Conservation (phyloP, 2,113 vertebrate genomes). For the Trematocara zebra region DNA sequence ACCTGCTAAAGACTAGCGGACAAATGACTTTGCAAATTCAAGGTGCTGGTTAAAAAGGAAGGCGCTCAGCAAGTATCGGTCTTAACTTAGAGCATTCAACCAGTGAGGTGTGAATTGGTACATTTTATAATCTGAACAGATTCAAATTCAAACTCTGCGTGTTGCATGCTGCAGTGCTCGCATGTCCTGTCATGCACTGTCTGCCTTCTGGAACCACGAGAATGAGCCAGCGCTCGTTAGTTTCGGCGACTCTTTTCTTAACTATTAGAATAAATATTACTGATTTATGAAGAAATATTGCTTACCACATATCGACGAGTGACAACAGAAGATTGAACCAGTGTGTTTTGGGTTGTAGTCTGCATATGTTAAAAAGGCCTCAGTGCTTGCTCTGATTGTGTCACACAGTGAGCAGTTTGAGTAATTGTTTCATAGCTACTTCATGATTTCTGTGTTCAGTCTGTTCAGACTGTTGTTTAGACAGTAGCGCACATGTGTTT, state of each 20-base stretch:
- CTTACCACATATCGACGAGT: not conserved
- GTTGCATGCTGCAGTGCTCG: not conserved
- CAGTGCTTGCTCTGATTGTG: not conserved
- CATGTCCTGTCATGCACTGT: slow-evolving; percentile 17
- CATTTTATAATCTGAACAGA: slow-evolving; percentile 1
- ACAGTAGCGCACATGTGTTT: not conserved
- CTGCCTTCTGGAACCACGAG: slow-evolving; percentile 10
- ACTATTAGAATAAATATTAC: not conserved
- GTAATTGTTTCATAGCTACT: not conserved
- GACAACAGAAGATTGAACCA: not conserved
- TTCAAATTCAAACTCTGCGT: slow-evolving; percentile 15
- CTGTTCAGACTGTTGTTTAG: not conserved
- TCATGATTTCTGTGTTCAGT: not conserved
- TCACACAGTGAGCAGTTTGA: not conserved
- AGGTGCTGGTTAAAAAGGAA: not conserved
- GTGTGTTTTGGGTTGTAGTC: not conserved
- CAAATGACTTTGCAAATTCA: not conserved
- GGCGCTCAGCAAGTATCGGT: not conserved
- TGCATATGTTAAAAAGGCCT: not conserved
- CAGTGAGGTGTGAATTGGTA: slow-evolving; percentile 25
- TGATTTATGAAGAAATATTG: not conserved
- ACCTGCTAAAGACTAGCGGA: not conserved
- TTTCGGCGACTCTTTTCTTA: not conserved
- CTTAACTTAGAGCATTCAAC: not conserved
- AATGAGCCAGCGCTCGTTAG: not conserved